Evolutionary conservation across 2,113 vertebrate species (phyloP), one percentile per base, ranked within the genome.

Genomic region (Poeciliopsis prolifica): DNA sequence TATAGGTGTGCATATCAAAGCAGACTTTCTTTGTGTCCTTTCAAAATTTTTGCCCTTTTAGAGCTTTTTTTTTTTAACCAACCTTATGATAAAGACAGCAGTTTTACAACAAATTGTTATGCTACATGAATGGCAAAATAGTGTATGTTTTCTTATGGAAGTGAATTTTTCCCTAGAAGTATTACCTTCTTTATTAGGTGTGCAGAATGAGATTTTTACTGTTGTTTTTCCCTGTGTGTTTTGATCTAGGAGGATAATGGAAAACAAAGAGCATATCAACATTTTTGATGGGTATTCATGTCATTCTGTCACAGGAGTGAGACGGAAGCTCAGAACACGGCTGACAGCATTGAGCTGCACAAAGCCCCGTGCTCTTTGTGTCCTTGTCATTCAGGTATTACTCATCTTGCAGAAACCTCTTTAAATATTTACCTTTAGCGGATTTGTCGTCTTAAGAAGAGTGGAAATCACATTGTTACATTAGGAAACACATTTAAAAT

Each of bases 311-410:
- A 86, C 81, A 70, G 54, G 67, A 33, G 31, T 33, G 13, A 30
- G 70, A 79, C 35, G 66, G 68, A 75, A 61, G 65, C 65, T 37
- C 67, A 83, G 75, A 86, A 69, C 12, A 24, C 72, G 78, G 58
- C 24, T 84, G 83, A 86, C 77, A 83, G 83, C 73, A 78, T 64
- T 54, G 33, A 67, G 68, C 80, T 68, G 51, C 71, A 82, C 65
- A 66, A 70, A 73, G 54, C 54, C 68, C 54, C 51, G 54, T 68
- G 40, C n/a, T 69, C 72, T 70, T 67, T 80, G 67, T 72, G 65
- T 68, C 66, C 87, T 73, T 73, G 69, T 81, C 26, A 15, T 72
- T 19, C 19, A 19, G 60, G 37, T 31, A n/a, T 51, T 73, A 15
- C 13, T 54, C 28, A 22, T 48, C 44, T 29, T 65, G 48, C 9